Evolutionary conservation across 1,140 invertebrate genomes (phyloP).

Genomic region (Zaprionus nigranus): DNA sequence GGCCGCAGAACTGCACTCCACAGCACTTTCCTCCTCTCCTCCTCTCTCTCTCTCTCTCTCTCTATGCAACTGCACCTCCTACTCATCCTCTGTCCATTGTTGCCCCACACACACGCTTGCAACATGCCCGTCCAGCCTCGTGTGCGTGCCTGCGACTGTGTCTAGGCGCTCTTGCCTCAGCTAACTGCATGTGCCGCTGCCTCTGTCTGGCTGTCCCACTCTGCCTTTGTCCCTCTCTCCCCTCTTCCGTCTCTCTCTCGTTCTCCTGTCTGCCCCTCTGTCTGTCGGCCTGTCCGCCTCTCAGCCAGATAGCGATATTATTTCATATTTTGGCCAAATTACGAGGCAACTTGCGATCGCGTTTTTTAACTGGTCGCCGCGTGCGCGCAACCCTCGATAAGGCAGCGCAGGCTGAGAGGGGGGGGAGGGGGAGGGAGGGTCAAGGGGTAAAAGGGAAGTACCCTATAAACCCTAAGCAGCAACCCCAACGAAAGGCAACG

Average conservation of each 20-base stretch:
- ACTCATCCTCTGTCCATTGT: constrained; percentile 18
- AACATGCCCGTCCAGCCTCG: constrained; percentile 19
- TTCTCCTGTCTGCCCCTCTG: too few species aligned
- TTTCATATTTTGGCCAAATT: constrained; percentile 58
- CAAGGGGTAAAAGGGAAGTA: background rate
- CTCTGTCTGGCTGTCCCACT: constrained; percentile 24
- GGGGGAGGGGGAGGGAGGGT: background rate
- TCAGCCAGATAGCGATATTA: constrained; percentile 36
- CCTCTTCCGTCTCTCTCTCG: too few species aligned
- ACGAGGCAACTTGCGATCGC: constrained; percentile 33
- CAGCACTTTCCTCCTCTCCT: background rate
- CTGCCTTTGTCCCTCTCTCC: background rate
- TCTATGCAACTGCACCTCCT: constrained; percentile 13
- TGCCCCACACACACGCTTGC: constrained; percentile 30
- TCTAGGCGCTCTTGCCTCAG: constrained; percentile 18
- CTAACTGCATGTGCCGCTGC: background rate
- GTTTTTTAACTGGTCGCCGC: constrained; percentile 47
- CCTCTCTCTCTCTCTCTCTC: background rate
- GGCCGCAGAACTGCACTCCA: background rate
- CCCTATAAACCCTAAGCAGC: constrained; percentile 37
- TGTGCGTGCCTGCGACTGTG: constrained; percentile 38
- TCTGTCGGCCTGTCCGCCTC: background rate
- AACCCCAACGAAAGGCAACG: constrained; percentile 40
- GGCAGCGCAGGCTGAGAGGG: background rate
- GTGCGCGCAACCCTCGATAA: constrained; percentile 47